Percentiles rank a stretch among this genome's conserved stretches.
phyloP scores from a whole-genome alignment of 2,888 invertebrate genomes.

The Brachylomia viminalis region DNA sequence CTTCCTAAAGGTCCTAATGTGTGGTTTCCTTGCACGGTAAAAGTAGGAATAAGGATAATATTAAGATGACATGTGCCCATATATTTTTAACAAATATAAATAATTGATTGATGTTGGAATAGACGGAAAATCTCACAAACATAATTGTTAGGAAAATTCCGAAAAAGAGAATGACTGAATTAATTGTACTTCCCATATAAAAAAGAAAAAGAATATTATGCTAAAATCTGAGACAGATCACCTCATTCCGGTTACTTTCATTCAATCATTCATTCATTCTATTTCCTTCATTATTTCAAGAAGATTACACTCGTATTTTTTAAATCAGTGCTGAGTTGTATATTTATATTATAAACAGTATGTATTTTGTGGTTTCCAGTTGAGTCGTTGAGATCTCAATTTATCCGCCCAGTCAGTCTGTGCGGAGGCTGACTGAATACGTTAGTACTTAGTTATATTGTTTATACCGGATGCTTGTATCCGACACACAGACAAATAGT shows the following conservation, averaged over 20 bases:
- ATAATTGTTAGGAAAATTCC: background rate
- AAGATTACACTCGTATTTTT: conserved; percentile 36
- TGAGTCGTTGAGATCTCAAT: conserved; percentile 28
- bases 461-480: conserved; percentile 26
- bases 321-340: conserved; percentile 26
- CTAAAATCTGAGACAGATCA: conserved; percentile 28
- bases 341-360: conserved; percentile 49
- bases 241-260: conserved; percentile 26
- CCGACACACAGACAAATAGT: background rate
- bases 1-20: background rate
- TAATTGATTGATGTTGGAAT: background rate
- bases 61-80: background rate
- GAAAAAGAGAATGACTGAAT: background rate
- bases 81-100: background rate
- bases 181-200: background rate
- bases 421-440: conserved; percentile 13
- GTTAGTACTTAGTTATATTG: conserved; percentile 35
- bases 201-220: conserved; percentile 15
- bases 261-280: conserved; percentile 25
- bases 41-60: background rate
- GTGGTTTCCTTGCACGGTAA: background rate
- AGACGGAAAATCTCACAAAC: background rate
- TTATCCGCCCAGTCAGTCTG: conserved; percentile 28
- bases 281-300: conserved; percentile 21
- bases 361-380: conserved; percentile 53